A percentile compares a stretch with the other conserved stretches of the same genome.
These are phyloP conservation scores for Progne subis DNA, from an alignment of 2,113 vertebrate species.

Conservation along the genomic window DNA sequence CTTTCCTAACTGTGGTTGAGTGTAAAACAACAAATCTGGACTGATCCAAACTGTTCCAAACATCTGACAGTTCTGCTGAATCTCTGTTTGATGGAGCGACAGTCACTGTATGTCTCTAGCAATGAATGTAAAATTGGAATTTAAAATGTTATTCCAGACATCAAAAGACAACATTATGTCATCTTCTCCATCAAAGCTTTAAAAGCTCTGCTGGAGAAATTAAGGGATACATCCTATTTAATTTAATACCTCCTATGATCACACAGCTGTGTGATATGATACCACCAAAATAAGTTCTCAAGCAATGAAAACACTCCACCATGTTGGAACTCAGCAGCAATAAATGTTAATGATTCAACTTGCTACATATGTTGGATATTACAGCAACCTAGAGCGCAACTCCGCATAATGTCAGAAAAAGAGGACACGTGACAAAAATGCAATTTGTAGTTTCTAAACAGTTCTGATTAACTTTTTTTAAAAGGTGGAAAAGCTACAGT, in stretches of 20 bases:
- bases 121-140: not conserved
- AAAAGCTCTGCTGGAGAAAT: not conserved
- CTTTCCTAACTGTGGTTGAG: not conserved
- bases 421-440: not conserved
- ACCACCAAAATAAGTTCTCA: constrained; percentile 10
- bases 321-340: not conserved
- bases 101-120: not conserved
- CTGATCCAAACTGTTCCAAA: not conserved
- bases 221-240: not conserved
- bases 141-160: constrained; percentile 27
- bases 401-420: not conserved
- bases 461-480: not conserved
- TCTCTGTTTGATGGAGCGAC: not conserved
- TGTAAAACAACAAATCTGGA: not conserved
- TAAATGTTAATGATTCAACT: not conserved
- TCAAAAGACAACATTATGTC: constrained; percentile 3
- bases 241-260: constrained; percentile 12
- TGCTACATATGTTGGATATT: not conserved
- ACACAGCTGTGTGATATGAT: constrained; percentile 23
- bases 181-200: not conserved
- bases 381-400: not conserved
- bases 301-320: not conserved
- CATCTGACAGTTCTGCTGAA: not conserved
- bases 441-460: not conserved
- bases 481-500: not conserved